These are phyloP conservation scores for Amphiprion percula DNA, from an alignment of 2,113 vertebrate species.

Conservation along the genomic window DNA sequence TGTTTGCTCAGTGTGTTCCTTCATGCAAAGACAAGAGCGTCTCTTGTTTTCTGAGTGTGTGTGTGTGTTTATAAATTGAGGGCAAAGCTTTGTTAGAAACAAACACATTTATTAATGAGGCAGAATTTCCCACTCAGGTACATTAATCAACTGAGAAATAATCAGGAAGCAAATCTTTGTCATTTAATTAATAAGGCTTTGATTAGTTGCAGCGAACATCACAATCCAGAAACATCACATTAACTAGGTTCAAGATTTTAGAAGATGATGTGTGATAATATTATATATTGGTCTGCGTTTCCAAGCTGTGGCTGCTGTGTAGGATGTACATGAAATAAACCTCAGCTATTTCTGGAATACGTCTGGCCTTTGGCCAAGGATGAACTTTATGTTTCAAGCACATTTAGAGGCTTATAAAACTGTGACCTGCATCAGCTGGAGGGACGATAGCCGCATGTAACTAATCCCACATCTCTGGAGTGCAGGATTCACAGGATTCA, in stretches of 20 bases:
- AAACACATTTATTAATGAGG: conserved; percentile 35
- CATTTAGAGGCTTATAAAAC: conserved; percentile 52
- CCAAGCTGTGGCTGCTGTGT: neutral
- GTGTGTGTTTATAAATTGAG: conserved; percentile 49
- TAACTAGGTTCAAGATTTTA: conserved; percentile 21
- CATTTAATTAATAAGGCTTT: conserved; percentile 56
- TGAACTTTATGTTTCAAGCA: conserved; percentile 57
- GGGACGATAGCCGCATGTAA: conserved; percentile 21
- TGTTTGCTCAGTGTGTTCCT: conserved; percentile 9
- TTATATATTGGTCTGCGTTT: neutral
- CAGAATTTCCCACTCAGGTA: conserved; percentile 39
- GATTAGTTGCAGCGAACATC: conserved; percentile 24
- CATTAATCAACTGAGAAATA: conserved; percentile 60
- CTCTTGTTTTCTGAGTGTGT: neutral
- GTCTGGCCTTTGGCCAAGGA: conserved; percentile 27
- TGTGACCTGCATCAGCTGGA: conserved; percentile 28
- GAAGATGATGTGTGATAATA: conserved; percentile 1
- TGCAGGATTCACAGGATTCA: neutral
- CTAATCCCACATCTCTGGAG: conserved; percentile 44
- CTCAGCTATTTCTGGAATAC: conserved; percentile 8
- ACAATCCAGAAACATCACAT: conserved; percentile 17
- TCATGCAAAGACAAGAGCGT: neutral
- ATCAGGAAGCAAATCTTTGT: conserved; percentile 58
- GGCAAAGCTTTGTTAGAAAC: conserved; percentile 30
- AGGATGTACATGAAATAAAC: conserved; percentile 13